phyloP scores from a whole-genome alignment of 2,888 invertebrate species.

The Drosophila longiperda region DNA sequence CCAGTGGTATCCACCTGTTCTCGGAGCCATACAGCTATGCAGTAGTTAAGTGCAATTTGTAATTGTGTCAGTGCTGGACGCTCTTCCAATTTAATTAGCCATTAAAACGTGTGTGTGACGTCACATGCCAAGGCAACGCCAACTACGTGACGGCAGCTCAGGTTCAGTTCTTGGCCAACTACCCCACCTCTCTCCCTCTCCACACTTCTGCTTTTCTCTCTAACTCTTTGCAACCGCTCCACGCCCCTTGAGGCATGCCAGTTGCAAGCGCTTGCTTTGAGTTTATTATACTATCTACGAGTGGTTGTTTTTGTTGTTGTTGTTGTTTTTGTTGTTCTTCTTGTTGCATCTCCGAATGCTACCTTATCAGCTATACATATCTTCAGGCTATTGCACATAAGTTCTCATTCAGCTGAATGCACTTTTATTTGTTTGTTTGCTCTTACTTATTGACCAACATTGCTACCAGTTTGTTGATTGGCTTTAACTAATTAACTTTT shows the following conservation, averaged over 20 bases:
- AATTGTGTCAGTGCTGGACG: constrained; percentile 73
- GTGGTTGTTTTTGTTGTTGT: constrained; percentile 15
- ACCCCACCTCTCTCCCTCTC: background rate
- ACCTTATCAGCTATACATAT: constrained; percentile 55
- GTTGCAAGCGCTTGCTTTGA: constrained; percentile 31
- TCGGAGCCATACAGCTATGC: constrained; percentile 39
- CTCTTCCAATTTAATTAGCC: constrained; percentile 77
- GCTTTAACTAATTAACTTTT: constrained; percentile 73
- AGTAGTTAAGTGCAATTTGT: constrained; percentile 77
- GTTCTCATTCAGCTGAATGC: constrained; percentile 51
- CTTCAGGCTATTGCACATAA: constrained; percentile 41
- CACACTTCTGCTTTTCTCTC: background rate
- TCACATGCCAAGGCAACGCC: constrained; percentile 68
- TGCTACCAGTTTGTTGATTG: constrained; percentile 58
- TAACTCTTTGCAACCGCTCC: background rate
- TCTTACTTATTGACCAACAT: constrained; percentile 8
- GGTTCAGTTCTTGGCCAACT: constrained; percentile 15
- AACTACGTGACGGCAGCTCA: constrained; percentile 59
- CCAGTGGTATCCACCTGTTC: constrained; percentile 3
- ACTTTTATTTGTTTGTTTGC: constrained; percentile 64
- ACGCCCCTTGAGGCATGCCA: constrained; percentile 19
- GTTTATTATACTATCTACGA: constrained; percentile 24
- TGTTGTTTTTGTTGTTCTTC: background rate
- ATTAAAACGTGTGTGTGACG: constrained; percentile 74
- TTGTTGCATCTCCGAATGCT: constrained; percentile 33